Evolutionary conservation across 2,797 vertebrate genomes (phyloP).

Genomic region (Natrix natrix): DNA sequence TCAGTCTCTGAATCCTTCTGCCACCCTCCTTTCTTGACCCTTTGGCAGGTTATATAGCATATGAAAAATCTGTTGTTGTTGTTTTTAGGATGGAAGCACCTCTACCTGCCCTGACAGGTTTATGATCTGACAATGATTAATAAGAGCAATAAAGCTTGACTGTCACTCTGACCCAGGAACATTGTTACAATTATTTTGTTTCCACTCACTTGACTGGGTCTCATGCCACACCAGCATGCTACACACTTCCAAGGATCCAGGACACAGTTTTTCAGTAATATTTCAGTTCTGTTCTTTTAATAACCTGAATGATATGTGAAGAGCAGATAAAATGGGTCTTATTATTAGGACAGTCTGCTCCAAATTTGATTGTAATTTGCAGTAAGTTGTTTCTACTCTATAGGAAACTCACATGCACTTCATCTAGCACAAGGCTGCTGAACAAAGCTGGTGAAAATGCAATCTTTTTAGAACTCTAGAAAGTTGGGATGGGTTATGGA

Average conservation of each 20-base stretch:
- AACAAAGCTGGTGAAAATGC: neutral
- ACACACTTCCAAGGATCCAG: neutral
- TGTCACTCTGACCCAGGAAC: neutral
- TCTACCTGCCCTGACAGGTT: neutral
- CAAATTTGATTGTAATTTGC: conserved; percentile 6
- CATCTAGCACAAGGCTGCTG: neutral
- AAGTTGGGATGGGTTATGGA: neutral
- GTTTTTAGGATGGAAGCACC: neutral
- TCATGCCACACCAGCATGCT: neutral
- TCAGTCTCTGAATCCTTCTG: neutral
- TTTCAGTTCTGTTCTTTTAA: conserved; percentile 8
- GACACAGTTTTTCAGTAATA: accelerated
- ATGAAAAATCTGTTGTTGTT: neutral
- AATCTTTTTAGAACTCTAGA: neutral
- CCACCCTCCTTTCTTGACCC: neutral
- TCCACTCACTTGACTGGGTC: conserved; percentile 7
- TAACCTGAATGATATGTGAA: neutral
- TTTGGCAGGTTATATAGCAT: neutral
- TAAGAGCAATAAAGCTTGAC: conserved; percentile 13
- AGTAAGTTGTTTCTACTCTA: neutral
- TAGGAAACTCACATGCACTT: neutral
- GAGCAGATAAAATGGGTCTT: conserved; percentile 3
- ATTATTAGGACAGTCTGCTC: neutral
- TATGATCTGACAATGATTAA: conserved; percentile 18
- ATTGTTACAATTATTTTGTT: conserved; percentile 13